Percentiles rank a stretch among this genome's conserved stretches.
These are phyloP conservation scores for Spinus pinus DNA, from an alignment of 2,797 vertebrate species.

Conservation along the genomic window DNA sequence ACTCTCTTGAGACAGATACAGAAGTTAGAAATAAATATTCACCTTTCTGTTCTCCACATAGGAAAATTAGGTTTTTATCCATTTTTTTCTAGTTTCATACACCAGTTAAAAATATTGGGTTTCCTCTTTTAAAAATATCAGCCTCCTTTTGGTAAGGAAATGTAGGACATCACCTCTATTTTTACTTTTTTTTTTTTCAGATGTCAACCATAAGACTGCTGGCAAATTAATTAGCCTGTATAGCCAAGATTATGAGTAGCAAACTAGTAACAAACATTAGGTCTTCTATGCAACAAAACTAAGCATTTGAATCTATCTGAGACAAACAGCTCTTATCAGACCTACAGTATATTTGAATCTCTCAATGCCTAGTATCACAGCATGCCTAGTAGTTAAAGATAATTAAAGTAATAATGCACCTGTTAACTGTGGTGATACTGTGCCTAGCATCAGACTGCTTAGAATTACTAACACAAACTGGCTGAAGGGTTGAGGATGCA, in stretches of 20 bases:
- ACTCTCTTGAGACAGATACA: background rate
- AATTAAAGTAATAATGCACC: conserved; percentile 51
- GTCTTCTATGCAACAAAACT: background rate
- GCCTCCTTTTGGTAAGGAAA: background rate
- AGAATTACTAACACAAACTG: conserved; percentile 37
- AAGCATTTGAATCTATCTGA: background rate
- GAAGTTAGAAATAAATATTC: background rate
- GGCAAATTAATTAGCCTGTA: background rate
- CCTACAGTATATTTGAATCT: conserved; percentile 28
- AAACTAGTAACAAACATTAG: background rate
- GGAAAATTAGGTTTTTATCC: background rate
- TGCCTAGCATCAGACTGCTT: background rate
- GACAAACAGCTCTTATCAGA: background rate
- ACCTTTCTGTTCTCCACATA: background rate
- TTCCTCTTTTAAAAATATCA: background rate
- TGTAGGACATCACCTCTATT: background rate
- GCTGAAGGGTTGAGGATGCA: background rate
- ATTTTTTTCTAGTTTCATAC: background rate
- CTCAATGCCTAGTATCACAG: conserved; percentile 54
- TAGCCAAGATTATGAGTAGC: background rate
- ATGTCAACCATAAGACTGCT: background rate
- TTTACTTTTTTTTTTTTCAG: background rate
- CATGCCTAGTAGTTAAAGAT: conserved; percentile 42
- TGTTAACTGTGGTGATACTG: conserved; percentile 30
- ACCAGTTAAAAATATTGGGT: background rate